phyloP scores from a whole-genome alignment of 2,888 invertebrate genomes.

The Oscheius sp. region DNA sequence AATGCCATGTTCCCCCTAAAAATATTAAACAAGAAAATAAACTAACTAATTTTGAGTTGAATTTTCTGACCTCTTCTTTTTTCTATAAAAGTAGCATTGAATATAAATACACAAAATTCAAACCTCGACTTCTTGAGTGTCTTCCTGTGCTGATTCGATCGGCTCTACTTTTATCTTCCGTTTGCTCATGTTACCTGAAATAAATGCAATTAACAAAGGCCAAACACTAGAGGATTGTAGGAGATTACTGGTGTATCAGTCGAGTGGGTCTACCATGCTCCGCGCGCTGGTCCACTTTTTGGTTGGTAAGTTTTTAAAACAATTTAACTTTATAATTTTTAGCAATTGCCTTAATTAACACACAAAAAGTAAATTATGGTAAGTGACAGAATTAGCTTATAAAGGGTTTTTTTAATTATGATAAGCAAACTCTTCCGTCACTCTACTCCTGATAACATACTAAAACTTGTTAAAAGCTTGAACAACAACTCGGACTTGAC shows the following conservation, averaged over 20 bases:
- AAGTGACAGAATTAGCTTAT: no score
- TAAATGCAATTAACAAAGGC: no score
- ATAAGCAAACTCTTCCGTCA: neutral
- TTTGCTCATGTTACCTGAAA: neutral
- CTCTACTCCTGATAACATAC: neutral
- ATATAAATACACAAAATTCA: no score
- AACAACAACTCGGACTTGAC: neutral
- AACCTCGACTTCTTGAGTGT: neutral
- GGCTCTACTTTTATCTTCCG: neutral
- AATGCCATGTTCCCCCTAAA: conserved; percentile 7
- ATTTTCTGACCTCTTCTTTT: neutral
- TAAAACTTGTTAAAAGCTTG: neutral
- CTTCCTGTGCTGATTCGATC: neutral
- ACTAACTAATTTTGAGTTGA: neutral
- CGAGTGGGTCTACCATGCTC: no score
- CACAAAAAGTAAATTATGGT: no score
- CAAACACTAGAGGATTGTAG: no score
- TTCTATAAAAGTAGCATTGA: neutral
- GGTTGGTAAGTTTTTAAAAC: no score
- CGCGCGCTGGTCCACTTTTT: no score
- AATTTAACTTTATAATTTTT: no score
- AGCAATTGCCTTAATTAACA: no score
- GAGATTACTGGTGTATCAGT: no score
- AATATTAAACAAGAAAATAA: neutral
- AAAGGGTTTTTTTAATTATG: neutral